phyloP scores from a whole-genome alignment of 2,888 invertebrate genomes.

The Megamerina dolium region DNA sequence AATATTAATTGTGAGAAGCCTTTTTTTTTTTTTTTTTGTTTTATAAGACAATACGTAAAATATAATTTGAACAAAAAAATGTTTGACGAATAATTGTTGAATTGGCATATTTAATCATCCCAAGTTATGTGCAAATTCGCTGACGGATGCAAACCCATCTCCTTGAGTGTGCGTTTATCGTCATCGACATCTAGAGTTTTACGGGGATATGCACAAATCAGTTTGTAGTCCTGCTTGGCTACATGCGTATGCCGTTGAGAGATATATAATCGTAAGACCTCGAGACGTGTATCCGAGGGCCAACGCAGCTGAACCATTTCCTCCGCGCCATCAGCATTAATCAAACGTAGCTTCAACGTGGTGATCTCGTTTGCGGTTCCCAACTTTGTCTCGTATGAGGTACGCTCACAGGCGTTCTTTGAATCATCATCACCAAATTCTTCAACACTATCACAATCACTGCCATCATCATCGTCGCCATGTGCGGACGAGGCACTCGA shows the following conservation, averaged over 20 bases:
- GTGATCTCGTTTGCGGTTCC: conserved; percentile 35
- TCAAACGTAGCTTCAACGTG: conserved; percentile 38
- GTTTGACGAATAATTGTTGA: no score
- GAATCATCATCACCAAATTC: conserved; percentile 35
- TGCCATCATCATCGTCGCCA: conserved; percentile 20
- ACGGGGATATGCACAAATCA: conserved; percentile 46
- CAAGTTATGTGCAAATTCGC: conserved; percentile 47
- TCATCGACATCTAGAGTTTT: conserved; percentile 41
- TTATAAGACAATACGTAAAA: no score
- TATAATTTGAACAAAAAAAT: no score
- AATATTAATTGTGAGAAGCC: no score
- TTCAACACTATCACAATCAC: conserved; percentile 34
- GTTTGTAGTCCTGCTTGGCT: conserved; percentile 41
- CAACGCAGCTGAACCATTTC: conserved; percentile 44
- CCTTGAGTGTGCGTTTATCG: conserved; percentile 36
- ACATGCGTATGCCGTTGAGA: conserved; percentile 40
- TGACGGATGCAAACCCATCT: conserved; percentile 45
- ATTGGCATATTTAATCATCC: no score
- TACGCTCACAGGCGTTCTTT: conserved; percentile 23
- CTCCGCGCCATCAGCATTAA: conserved; percentile 34
- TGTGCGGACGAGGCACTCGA: conserved; percentile 7
- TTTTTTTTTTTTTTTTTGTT: no score
- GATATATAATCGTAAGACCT: conserved; percentile 41
- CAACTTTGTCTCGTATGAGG: conserved; percentile 33
- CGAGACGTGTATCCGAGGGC: conserved; percentile 44